phyloP scores from a whole-genome alignment of 2,113 vertebrate species.

The Prolemur simus region DNA sequence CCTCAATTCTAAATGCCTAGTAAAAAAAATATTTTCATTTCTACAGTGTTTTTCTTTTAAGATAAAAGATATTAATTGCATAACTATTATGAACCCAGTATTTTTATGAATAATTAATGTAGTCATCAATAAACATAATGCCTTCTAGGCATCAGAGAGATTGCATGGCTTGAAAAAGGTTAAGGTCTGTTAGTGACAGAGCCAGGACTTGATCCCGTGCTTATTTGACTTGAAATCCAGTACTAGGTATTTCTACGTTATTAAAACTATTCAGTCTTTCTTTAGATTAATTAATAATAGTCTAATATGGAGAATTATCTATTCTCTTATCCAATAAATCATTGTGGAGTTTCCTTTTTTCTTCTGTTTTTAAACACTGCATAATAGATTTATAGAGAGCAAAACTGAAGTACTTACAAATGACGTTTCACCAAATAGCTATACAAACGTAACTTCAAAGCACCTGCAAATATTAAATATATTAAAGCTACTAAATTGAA shows the following conservation, averaged over 20 bases:
- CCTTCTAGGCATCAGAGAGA: background rate
- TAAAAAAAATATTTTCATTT: background rate
- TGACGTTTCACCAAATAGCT: background rate
- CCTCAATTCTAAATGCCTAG: background rate
- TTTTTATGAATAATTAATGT: background rate
- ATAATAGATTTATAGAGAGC: background rate
- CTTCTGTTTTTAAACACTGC: background rate
- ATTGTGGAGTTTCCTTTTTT: background rate
- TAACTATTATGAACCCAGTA: background rate
- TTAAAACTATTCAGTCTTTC: background rate
- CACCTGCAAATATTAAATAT: background rate
- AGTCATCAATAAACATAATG: background rate
- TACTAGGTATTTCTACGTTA: background rate
- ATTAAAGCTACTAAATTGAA: background rate
- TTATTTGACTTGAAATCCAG: background rate
- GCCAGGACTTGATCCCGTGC: background rate
- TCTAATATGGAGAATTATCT: background rate
- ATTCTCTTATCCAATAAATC: background rate
- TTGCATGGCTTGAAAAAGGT: background rate
- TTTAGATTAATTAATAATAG: background rate
- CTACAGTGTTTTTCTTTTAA: background rate
- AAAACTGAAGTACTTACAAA: conserved; percentile 4
- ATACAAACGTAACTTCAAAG: background rate
- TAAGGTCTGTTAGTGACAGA: background rate
- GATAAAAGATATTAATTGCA: background rate